These are phyloP conservation scores for Barbus barbus DNA, from an alignment of 2,113 vertebrate species.

Conservation along the genomic window DNA sequence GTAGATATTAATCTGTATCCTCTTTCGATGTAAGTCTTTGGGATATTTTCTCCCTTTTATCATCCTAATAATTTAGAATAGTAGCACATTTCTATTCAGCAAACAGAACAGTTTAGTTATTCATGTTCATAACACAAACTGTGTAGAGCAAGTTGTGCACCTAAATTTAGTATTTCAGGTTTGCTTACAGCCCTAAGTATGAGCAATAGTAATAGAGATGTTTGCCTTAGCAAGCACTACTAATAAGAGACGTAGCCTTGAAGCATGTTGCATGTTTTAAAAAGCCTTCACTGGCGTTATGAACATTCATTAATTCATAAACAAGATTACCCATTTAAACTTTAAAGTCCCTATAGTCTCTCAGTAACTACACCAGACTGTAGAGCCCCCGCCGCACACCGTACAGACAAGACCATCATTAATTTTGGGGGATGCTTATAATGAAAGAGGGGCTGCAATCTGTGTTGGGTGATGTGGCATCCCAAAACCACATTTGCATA, in stretches of 20 bases:
- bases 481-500: neutral
- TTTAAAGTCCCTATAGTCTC: slow-evolving; percentile 7
- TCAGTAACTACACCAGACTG: neutral
- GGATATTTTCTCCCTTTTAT: neutral
- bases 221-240: neutral
- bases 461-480: neutral
- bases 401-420: neutral
- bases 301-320: slow-evolving; percentile 39
- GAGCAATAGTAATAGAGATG: neutral
- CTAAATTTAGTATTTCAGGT: neutral
- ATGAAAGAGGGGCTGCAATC: neutral
- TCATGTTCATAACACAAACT: neutral
- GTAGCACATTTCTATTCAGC: neutral
- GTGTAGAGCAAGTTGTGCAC: neutral
- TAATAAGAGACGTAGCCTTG: slow-evolving; percentile 25
- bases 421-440: neutral
- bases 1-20: neutral
- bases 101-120: neutral
- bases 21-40: neutral
- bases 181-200: neutral
- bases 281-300: slow-evolving; percentile 11
- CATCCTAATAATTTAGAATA: neutral
- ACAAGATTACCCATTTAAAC: slow-evolving; percentile 15
- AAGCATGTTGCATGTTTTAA: neutral
- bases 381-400: neutral